phyloP scores from a whole-genome alignment of 2,113 vertebrate genomes.

The Phrynosoma platyrhinos region DNA sequence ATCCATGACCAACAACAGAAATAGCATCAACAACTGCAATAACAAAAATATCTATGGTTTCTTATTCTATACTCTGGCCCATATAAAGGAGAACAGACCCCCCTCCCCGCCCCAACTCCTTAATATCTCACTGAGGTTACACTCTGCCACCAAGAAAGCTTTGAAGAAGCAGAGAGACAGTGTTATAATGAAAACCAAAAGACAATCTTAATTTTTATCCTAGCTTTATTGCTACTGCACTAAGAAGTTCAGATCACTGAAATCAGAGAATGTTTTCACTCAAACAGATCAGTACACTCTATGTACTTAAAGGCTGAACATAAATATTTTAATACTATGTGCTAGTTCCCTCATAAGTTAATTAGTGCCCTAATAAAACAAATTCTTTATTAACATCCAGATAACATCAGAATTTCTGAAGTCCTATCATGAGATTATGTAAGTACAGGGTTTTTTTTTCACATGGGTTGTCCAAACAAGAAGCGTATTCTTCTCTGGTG shows the following conservation, averaged over 20 bases:
- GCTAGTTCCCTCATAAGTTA: neutral
- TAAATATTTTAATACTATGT: too few relatives aligned
- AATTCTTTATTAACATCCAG: too few relatives aligned
- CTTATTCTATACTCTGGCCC: neutral
- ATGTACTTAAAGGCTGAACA: neutral
- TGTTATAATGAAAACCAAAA: neutral
- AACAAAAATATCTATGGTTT: neutral
- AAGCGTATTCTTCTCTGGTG: neutral
- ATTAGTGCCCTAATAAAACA: neutral
- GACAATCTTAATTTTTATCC: neutral
- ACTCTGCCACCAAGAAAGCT: neutral
- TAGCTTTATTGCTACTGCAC: neutral
- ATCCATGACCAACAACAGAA: neutral
- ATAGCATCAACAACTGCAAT: neutral
- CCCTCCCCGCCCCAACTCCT: neutral
- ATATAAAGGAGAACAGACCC: neutral
- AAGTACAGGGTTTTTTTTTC: neutral
- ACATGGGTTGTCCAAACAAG: neutral
- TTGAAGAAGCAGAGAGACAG: too few relatives aligned
- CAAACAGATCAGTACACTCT: neutral
- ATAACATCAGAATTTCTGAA: neutral
- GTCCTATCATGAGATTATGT: neutral
- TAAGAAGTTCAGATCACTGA: neutral
- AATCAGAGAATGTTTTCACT: slow-evolving; percentile 8
- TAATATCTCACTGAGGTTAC: neutral